Evolutionary conservation across 2,113 vertebrate species (phyloP).

Genomic region (Anguilla rostrata): DNA sequence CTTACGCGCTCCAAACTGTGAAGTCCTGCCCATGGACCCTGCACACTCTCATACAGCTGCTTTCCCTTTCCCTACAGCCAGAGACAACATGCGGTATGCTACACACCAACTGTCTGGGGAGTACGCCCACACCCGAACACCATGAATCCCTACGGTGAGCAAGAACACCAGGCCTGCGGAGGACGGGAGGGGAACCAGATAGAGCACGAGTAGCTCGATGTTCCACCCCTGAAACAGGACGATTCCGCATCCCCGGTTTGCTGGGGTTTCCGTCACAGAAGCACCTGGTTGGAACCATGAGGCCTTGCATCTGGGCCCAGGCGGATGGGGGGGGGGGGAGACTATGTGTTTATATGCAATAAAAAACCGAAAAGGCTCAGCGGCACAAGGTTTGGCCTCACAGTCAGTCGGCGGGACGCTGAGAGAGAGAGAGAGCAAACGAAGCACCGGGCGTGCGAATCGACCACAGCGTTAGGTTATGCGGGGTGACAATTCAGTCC

Average conservation of each 20-base stretch:
- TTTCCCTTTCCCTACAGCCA: neutral
- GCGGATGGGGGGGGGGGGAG: neutral
- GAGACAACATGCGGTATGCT: neutral
- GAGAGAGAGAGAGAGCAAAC: neutral
- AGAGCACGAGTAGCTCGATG: too few relatives aligned
- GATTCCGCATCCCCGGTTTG: neutral
- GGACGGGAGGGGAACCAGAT: conserved; percentile 18
- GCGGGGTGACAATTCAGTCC: neutral
- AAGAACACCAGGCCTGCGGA: neutral
- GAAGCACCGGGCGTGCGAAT: neutral
- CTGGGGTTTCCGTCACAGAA: neutral
- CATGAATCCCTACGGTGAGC: neutral
- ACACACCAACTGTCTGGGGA: neutral
- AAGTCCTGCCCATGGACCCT: neutral
- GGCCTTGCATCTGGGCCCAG: neutral
- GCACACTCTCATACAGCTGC: neutral
- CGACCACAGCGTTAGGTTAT: neutral
- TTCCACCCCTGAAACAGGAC: neutral
- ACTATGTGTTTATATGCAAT: neutral
- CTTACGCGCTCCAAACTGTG: neutral
- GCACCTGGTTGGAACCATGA: neutral
- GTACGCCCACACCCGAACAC: too few relatives aligned
- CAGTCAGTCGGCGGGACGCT: neutral
- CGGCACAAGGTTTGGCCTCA: neutral
- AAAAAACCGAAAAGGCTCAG: neutral